Evolutionary conservation across 2,888 invertebrate species (phyloP).

Genomic region (Crematogaster levior): DNA sequence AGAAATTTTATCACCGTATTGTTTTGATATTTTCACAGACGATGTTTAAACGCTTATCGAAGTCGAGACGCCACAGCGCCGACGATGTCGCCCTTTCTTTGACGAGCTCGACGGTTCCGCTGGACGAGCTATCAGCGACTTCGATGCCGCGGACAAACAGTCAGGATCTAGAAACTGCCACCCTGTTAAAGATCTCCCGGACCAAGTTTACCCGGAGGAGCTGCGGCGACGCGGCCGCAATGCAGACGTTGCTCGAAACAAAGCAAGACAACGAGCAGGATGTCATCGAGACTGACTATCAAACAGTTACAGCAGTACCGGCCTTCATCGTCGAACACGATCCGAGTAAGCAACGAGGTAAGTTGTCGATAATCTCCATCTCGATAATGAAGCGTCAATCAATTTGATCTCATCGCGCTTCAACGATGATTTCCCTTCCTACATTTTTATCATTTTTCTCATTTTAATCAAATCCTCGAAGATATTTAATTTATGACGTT

Average conservation of each 20-base stretch:
- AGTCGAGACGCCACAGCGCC: constrained; percentile 89
- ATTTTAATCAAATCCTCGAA: background rate
- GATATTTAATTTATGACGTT: background rate
- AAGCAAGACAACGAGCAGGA: constrained; percentile 72
- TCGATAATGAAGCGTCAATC: background rate
- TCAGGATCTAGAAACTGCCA: constrained; percentile 59
- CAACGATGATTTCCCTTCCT: background rate
- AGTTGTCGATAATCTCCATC: constrained; percentile 20
- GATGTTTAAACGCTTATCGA: constrained; percentile 89
- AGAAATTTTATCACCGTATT: background rate
- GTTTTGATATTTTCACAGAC: constrained; percentile 41
- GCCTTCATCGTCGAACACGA: constrained; percentile 92
- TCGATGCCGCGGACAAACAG: constrained; percentile 68
- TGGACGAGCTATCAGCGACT: constrained; percentile 77
- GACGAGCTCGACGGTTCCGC: constrained; percentile 70
- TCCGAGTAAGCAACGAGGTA: constrained; percentile 88
- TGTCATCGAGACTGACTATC: constrained; percentile 87
- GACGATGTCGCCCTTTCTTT: constrained; percentile 86
- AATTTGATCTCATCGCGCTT: background rate
- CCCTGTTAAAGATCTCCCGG: constrained; percentile 75
- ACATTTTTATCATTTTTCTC: background rate
- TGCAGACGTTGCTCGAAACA: constrained; percentile 73
- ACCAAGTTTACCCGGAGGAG: constrained; percentile 81
- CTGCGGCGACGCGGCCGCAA: constrained; percentile 80
- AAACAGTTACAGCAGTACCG: constrained; percentile 92